Evolutionary conservation across 1,140 invertebrate genomes (phyloP), one percentile per base, ranked within the genome.

Genomic region (Ceratina japonica): DNA sequence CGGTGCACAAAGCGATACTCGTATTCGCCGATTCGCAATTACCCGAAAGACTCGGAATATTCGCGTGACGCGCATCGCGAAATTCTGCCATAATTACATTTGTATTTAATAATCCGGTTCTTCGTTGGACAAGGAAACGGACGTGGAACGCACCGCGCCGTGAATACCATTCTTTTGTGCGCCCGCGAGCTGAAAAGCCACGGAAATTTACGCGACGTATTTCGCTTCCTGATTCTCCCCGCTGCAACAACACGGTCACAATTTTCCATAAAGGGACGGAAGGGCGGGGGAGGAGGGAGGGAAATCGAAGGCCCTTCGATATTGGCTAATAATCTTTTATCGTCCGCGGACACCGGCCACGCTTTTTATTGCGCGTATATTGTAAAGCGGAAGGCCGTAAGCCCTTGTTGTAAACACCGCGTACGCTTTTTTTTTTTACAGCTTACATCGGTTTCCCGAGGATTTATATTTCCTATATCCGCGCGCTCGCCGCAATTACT

Each of bases 261-360:
- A 31, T 68, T 59, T 58, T 1, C 73, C 27, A 12, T 44, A 44
- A 44, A 44, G n/a, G n/a, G n/a, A n/a, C n/a, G n/a, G n/a, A n/a
- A 76, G 66, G 27, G 27, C 1, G 4, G 27, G 27, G 10, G 10
- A 8, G 37, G 37, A 1, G 3, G 56, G 15, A 69, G 68, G 66
- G 63, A 22, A 69, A 58, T 22, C 24, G 22, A 63, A n/a, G 15
- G 22, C 68, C 64, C 59, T 7, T 54, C 54, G 64, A 75, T 68
- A 68, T 59, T 75, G 64, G 74, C 64, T 76, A 76, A 76, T 76
- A 76, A 76, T 76, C 54, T 76, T 76, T 76, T 76, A 76, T 69
- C 74, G 74, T 22, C 8, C n/a, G 5, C 8, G 49, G 18, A 12
- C 51, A 22, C 15, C 20, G 44, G 22, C 22, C n/a, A 13, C 15